Conservation (phyloP, 2,797 vertebrate species). For the Tarsius wallacei region DNA sequence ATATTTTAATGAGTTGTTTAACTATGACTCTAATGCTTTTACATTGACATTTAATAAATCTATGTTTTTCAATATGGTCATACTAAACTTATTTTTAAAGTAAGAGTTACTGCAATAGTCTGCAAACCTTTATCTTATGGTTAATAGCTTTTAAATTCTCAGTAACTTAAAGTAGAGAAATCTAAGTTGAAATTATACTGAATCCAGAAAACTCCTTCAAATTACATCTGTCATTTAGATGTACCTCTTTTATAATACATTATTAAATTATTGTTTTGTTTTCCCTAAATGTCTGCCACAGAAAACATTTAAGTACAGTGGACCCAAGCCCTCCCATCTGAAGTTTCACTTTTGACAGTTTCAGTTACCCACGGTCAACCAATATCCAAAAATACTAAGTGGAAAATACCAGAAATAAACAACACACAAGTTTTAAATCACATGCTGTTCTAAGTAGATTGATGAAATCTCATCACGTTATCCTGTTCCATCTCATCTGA, state of each 20-base stretch:
- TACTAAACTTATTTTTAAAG: background rate
- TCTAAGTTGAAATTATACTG: background rate
- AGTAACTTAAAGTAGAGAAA: background rate
- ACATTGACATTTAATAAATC: background rate
- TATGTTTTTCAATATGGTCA: background rate
- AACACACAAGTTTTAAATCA: background rate
- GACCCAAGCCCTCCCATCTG: background rate
- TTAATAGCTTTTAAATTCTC: background rate
- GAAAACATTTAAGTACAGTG: background rate
- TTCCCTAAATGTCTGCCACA: background rate
- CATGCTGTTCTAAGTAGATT: too few species aligned
- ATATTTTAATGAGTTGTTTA: background rate
- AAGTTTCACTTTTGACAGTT: background rate
- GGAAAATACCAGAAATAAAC: background rate
- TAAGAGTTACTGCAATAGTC: background rate
- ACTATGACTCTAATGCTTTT: background rate
- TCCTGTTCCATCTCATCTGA: fast-evolving
- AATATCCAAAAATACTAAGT: background rate
- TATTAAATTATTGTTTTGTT: background rate
- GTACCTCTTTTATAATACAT: background rate
- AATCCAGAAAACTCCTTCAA: background rate
- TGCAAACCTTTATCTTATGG: background rate
- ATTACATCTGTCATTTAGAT: background rate
- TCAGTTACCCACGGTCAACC: background rate
- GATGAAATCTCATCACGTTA: background rate